phyloP scores from a whole-genome alignment of 1,140 invertebrate genomes.

The Megathymus violae region DNA sequence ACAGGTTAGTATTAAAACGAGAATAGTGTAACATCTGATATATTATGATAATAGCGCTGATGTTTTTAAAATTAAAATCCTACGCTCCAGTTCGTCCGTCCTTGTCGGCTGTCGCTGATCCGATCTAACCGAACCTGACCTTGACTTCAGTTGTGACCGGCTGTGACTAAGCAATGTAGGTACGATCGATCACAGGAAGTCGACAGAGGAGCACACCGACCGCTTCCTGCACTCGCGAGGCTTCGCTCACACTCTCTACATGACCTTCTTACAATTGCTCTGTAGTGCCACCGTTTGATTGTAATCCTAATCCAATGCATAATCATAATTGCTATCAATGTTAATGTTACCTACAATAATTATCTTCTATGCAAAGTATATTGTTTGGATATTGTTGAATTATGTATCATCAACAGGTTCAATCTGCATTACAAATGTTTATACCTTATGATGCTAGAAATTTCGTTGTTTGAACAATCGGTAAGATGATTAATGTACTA shows the following conservation, averaged over 20 bases:
- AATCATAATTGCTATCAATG: conserved; percentile 1
- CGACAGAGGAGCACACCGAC: conserved; percentile 37
- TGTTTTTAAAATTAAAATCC: conserved; percentile 17
- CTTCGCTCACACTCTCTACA: conserved; percentile 42
- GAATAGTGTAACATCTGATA: background rate
- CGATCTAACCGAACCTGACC: conserved; percentile 32
- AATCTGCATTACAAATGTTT: too few species aligned
- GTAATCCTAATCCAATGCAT: conserved; percentile 17
- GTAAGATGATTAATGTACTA: too few species aligned
- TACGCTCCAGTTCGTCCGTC: conserved; percentile 39
- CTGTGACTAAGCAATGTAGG: conserved; percentile 54
- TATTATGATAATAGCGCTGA: conserved; percentile 2
- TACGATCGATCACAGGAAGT: conserved; percentile 53
- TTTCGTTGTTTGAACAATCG: too few species aligned
- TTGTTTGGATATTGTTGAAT: conserved; percentile 40
- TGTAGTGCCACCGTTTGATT: conserved; percentile 7
- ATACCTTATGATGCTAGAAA: too few species aligned
- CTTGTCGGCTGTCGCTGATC: conserved; percentile 48
- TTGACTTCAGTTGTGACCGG: conserved; percentile 49
- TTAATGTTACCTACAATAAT: conserved; percentile 22
- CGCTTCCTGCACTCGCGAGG: conserved; percentile 59
- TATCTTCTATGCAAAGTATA: conserved; percentile 32
- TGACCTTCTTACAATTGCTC: conserved; percentile 23
- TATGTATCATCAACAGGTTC: too few species aligned
- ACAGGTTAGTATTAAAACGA: background rate